Conservation (phyloP, 2,113 vertebrate genomes). For the Gulo gulo region DNA sequence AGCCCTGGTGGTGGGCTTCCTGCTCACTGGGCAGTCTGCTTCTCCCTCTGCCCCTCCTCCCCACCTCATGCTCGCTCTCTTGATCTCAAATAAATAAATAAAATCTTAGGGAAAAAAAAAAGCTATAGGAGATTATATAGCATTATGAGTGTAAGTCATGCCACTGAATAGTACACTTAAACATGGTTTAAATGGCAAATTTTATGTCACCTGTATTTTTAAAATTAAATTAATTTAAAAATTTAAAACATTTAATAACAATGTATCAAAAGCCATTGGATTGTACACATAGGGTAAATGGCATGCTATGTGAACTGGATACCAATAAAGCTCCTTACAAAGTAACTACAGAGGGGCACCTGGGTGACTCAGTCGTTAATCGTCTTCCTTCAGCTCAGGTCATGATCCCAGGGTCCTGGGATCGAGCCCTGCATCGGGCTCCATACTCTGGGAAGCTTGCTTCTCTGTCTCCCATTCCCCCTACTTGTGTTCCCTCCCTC, state of each 20-base stretch:
- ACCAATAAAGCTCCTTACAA: neutral
- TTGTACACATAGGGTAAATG: neutral
- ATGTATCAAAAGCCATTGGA: neutral
- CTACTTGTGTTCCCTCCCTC: no score
- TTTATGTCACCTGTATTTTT: neutral
- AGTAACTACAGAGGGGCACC: neutral
- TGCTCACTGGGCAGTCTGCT: neutral
- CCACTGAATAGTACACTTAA: neutral
- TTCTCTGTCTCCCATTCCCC: no score
- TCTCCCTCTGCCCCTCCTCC: neutral
- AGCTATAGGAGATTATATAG: neutral
- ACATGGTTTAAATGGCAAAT: neutral
- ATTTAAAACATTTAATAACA: neutral
- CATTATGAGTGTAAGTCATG: neutral
- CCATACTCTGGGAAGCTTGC: no score
- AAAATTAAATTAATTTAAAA: neutral
- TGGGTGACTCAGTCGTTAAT: no score
- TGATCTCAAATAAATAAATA: neutral
- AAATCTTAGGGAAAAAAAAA: neutral
- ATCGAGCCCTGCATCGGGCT: no score
- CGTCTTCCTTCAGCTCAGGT: no score
- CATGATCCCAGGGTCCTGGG: no score
- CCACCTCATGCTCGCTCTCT: fast-evolving
- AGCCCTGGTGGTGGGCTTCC: neutral
- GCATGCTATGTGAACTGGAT: neutral